Evolutionary conservation across 2,113 vertebrate species (phyloP), one percentile per base, ranked within the genome.

Genomic region (Colaptes auratus): DNA sequence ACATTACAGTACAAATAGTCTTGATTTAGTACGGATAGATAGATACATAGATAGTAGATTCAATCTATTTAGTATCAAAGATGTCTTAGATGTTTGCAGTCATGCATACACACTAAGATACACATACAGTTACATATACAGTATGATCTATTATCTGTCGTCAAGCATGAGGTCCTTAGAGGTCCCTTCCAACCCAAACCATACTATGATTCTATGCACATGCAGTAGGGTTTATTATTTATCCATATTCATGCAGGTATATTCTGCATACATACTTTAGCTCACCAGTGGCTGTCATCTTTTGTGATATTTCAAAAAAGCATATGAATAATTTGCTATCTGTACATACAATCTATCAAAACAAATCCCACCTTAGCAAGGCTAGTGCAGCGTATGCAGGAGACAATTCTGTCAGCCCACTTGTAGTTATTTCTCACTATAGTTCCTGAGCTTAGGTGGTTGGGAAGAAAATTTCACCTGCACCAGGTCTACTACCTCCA

Each of bases 241-340:
- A 59, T 20, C n/a, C 60, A 33, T 52, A 8, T 5, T 48, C 24
- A 35, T 33, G 23, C 30, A 25, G 2, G 0, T 4, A 10, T 35
- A 36, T 19, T 66, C n/a, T 56, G 20, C 39, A 56, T 39, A 28
- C 10, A 39, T 10, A 31, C 23, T 63, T 23, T 7, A 72, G 65
- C 36, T 33, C 33, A 23, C 10, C 56, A 36, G 25, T 65, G 58
- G 14, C 70, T 86, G 12, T 24, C 44, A 67, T 48, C n/a, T 72
- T 79, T 39, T 18, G 33, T 48, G 36, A 12, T 78, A 53, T n/a
- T 69, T 87, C 25, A 64, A 10, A 92, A 78, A 60, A 50, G 4
- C 33, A 27, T n/a, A 13, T 7, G 1, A 86, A 4, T 36, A 27
- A 24, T 52, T 80, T 88, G 21, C 39, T 63, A 2, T 50, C 56